Conservation (phyloP, 2,797 vertebrate genomes). For the Varecia variegata region DNA sequence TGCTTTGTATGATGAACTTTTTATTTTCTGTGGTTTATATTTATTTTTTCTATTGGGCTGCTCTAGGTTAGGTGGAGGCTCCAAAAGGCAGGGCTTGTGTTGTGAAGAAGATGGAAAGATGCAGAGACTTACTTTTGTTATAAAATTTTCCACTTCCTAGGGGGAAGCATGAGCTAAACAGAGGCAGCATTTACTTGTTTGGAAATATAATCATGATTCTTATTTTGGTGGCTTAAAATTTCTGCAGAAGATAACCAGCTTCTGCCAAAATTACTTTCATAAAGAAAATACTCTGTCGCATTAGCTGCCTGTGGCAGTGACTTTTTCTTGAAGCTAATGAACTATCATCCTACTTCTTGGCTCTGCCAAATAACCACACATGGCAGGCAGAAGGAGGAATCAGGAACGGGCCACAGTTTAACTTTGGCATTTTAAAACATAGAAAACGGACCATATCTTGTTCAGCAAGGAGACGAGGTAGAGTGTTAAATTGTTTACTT, state of each 20-base stretch:
- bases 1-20: neutral
- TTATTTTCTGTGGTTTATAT: neutral
- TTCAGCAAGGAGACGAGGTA: neutral
- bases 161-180: neutral
- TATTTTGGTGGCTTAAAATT: constrained; percentile 35
- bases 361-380: neutral
- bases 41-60: neutral
- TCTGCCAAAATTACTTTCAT: constrained; percentile 33
- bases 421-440: neutral
- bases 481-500: neutral
- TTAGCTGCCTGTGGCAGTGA: neutral
- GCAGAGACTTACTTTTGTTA: neutral
- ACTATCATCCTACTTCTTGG: neutral
- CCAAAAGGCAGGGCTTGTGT: neutral
- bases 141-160: constrained; percentile 30
- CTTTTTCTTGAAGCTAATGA: neutral
- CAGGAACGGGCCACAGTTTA: neutral
- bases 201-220: neutral
- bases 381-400: neutral
- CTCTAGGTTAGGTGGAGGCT: neutral
- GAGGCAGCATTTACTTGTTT: constrained; percentile 16
- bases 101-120: neutral
- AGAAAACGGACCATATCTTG: neutral
- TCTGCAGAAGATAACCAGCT: neutral
- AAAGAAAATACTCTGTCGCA: constrained; percentile 35